Evolutionary conservation across 2,113 vertebrate genomes (phyloP), one percentile per base, ranked within the genome.

Genomic region (Xyrauchen texanus): DNA sequence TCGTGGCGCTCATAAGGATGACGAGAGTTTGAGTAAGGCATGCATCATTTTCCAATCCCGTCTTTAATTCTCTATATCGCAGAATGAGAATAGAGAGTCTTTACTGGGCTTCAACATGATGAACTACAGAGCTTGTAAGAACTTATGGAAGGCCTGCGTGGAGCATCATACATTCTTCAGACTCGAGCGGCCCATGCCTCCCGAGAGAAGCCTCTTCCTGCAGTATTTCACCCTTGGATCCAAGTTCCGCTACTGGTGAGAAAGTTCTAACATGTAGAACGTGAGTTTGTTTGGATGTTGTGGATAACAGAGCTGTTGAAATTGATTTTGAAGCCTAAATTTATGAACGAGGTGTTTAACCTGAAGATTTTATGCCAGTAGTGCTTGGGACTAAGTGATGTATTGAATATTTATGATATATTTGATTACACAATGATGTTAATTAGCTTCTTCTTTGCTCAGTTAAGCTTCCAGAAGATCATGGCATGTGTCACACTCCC

Each of bases 101-200:
- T 90, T 99, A 86, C 76, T 99, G 87, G 96, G 96, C 68, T 99
- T 98, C 93, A 99, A 97, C 88, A 98, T 99, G 97, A 95, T 96
- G 89, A 99, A 96, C 91, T 99, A 99, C 80, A 90, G 98, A 84
- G 96, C 96, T 3, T 99, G 97, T 91, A 99, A 99, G 92, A 99
- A 97, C 91, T 88, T 99, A 83, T 99, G 97, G 98, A 99, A 99
- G 90, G 93, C 95, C 69, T 99, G 97, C 68, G 98, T 99, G 86
- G 98, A 99, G 86, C 94, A 99, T 90, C 98, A 99, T 89, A 99
- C 97, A 0, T 99, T 99, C 92, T 99, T 99, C 90, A 94, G 97
- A 64, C 90, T 99, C 91, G 98, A 98, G 89, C 94, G 93, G 85
- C 97, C 98, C 2, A 92, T 97, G 64, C 95, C 96, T 0, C 96